Percentiles rank a stretch among this genome's conserved stretches.
Evolutionary conservation across 1,140 invertebrate genomes (phyloP).

Genomic region (Leptopilina boulardi): DNA sequence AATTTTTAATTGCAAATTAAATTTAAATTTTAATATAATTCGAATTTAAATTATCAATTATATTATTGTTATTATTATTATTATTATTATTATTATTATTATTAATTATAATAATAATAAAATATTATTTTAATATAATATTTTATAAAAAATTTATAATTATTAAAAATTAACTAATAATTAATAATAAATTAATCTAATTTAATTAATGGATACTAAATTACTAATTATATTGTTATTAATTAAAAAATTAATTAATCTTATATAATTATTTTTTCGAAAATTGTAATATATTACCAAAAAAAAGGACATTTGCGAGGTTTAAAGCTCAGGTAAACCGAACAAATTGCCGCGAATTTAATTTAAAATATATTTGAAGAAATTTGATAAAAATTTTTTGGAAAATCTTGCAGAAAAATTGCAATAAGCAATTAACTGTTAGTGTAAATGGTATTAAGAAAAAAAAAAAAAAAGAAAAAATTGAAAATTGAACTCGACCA

Average conservation of each 20-base stretch:
- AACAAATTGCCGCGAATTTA: conserved; percentile 42
- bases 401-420: not conserved
- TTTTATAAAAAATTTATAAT: too few relatives aligned
- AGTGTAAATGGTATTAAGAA: conserved; percentile 1
- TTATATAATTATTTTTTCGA: not conserved
- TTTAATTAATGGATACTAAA: too few relatives aligned
- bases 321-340: conserved; percentile 59
- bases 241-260: not conserved
- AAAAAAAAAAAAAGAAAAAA: not conserved
- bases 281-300: not conserved
- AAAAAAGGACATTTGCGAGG: conserved; percentile 48
- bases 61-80: too few relatives aligned
- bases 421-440: conserved; percentile 19
- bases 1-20: not conserved
- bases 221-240: too few relatives aligned
- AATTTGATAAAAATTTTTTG: not conserved
- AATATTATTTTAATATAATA: too few relatives aligned
- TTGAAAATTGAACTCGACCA: not conserved
- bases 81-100: too few relatives aligned
- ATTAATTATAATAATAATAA: too few relatives aligned
- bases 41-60: not conserved
- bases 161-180: too few relatives aligned
- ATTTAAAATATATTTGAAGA: conserved; percentile 7
- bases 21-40: not conserved
- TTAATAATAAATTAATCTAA: too few relatives aligned